A percentile compares a stretch with the other conserved stretches of the same genome.
Evolutionary conservation across 2,888 invertebrate species (phyloP).

Genomic region (Syritta pipiens): DNA sequence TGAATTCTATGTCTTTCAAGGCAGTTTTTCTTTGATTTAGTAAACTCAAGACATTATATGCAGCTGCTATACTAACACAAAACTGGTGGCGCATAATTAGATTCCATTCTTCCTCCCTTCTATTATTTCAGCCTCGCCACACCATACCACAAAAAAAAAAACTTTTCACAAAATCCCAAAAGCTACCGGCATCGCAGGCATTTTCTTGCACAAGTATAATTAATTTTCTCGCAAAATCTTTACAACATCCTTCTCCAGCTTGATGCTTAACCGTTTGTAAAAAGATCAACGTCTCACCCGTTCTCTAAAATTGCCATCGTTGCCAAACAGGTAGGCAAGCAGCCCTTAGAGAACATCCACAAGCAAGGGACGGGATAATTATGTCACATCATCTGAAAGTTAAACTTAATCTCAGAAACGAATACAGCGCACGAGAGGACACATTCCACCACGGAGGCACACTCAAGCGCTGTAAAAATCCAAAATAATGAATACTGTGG

Average conservation of each 20-base stretch:
- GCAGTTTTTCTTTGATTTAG: no score
- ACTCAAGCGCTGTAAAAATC: no score
- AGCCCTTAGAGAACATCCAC: background rate
- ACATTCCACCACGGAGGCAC: background rate
- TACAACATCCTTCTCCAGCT: constrained; percentile 28
- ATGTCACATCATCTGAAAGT: constrained; percentile 14
- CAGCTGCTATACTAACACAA: no score
- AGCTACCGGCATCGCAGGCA: background rate
- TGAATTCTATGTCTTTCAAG: no score
- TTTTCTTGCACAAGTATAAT: constrained; percentile 1
- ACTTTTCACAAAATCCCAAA: background rate
- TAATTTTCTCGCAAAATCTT: constrained; percentile 1
- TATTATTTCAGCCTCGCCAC: no score
- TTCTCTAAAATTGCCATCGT: background rate
- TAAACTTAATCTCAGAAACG: background rate
- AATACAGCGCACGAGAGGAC: background rate
- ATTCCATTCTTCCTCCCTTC: no score
- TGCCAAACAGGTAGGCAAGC: background rate
- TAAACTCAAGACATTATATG: no score
- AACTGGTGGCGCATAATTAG: no score
- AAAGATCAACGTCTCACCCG: background rate
- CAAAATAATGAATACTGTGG: background rate
- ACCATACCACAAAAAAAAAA: no score
- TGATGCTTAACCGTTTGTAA: constrained; percentile 22
- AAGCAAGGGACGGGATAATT: background rate